Percentiles rank a stretch among this genome's conserved stretches.
phyloP scores from a whole-genome alignment of 2,113 vertebrate species.

The Geothlypis trichas region DNA sequence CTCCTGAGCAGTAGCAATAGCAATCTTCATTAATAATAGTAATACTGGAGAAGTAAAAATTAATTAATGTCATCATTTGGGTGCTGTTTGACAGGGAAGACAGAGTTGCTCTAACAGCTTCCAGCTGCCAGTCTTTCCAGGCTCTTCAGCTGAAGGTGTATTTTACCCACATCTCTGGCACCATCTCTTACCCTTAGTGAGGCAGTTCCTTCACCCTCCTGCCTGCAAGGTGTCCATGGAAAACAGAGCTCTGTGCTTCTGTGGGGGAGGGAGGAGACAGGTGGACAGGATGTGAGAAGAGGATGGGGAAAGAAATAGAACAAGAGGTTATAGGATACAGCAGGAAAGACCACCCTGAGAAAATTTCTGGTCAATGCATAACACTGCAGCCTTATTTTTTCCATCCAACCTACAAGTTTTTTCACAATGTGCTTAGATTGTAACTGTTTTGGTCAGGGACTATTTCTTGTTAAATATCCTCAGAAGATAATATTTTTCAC shows the following conservation, averaged over 20 bases:
- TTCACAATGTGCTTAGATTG: not conserved
- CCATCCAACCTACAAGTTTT: not conserved
- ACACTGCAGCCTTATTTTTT: not conserved
- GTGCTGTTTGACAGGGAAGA: not conserved
- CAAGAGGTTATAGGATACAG: not conserved
- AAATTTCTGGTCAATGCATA: not conserved
- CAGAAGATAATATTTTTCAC: not conserved
- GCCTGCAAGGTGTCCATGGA: not conserved
- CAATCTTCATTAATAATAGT: not conserved
- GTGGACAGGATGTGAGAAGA: not conserved
- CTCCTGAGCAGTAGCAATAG: not conserved
- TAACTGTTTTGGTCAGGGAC: not conserved
- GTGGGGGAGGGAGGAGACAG: not conserved
- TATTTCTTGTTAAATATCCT: not conserved
- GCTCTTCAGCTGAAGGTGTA: not conserved
- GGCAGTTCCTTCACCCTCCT: not conserved
- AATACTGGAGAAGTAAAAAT: not conserved
- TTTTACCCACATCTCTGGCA: not conserved
- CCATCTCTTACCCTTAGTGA: not conserved
- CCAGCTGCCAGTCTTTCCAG: not conserved
- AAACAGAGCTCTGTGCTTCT: not conserved
- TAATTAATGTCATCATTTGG: not conserved
- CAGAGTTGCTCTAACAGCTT: not conserved
- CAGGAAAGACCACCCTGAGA: not conserved
- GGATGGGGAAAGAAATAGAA: not conserved